These are phyloP conservation scores for Biston betularia DNA, from an alignment of 2,888 invertebrate species.

Conservation along the genomic window DNA sequence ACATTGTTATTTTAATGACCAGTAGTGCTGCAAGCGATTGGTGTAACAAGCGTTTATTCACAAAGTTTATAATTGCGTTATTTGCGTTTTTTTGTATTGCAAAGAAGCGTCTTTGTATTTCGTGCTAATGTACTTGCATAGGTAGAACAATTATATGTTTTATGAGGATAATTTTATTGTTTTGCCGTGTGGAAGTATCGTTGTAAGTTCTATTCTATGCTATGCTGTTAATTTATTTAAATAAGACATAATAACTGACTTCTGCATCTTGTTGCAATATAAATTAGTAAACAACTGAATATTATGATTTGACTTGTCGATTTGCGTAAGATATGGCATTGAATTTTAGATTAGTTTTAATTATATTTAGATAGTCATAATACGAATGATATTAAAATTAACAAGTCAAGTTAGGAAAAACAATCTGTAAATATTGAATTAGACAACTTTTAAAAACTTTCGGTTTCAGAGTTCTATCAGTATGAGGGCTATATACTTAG, in stretches of 20 bases:
- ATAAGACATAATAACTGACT: background rate
- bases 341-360: conserved; percentile 10
- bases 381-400: background rate
- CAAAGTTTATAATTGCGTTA: conserved; percentile 8
- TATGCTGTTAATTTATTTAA: background rate
- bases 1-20: conserved; percentile 20
- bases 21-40: background rate
- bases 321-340: conserved; percentile 19
- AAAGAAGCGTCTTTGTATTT: conserved; percentile 8
- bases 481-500: background rate
- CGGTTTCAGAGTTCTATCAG: background rate
- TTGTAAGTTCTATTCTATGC: background rate
- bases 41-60: conserved; percentile 1
- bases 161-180: background rate
- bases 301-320: background rate
- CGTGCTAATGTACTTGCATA: background rate
- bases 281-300: background rate
- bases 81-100: background rate
- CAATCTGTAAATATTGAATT: conserved; percentile 14
- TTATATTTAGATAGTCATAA: conserved; percentile 15
- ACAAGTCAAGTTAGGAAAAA: conserved; percentile 1
- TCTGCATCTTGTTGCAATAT: background rate
- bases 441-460: conserved; percentile 5
- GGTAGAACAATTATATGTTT: background rate
- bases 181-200: background rate